phyloP scores from a whole-genome alignment of 2,113 vertebrate genomes.

The Coturnix japonica region DNA sequence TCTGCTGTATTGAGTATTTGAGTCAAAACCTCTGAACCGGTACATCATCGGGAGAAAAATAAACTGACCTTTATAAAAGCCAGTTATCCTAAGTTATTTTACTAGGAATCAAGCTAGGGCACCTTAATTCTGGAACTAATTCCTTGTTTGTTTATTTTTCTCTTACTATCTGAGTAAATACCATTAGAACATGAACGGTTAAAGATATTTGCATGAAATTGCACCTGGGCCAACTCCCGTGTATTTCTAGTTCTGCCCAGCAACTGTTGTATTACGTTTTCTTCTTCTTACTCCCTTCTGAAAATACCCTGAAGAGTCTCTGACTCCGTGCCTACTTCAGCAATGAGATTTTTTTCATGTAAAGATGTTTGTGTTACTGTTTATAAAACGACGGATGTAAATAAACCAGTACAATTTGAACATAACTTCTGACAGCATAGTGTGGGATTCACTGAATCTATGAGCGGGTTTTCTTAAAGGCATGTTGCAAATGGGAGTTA shows the following conservation, averaged over 20 bases:
- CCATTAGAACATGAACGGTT: constrained; percentile 70
- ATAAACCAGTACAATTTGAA: constrained; percentile 82
- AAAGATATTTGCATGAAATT: constrained; percentile 79
- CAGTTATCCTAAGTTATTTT: constrained; percentile 65
- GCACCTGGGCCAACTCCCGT: constrained; percentile 67
- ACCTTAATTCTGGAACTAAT: constrained; percentile 71
- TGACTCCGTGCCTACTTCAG: constrained; percentile 75
- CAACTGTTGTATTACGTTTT: constrained; percentile 68
- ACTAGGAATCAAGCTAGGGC: constrained; percentile 73
- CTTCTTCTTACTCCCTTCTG: constrained; percentile 60
- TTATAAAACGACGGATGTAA: constrained; percentile 85
- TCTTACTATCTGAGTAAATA: constrained; percentile 66
- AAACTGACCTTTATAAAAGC: constrained; percentile 69
- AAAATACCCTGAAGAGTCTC: constrained; percentile 68
- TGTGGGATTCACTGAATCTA: not conserved
- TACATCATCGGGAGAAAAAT: constrained; percentile 26
- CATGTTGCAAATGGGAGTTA: not conserved
- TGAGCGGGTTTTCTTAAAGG: constrained; percentile 18
- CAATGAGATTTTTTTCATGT: constrained; percentile 77
- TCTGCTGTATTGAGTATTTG: not conserved
- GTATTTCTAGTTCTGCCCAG: constrained; percentile 72
- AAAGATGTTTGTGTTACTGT: constrained; percentile 83
- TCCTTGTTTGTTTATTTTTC: not conserved
- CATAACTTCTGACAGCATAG: constrained; percentile 55
- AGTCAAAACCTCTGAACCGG: not conserved